A percentile compares a stretch with the other conserved stretches of the same genome.
Evolutionary conservation across 2,888 invertebrate species (phyloP).

Genomic region (Apotomis capreana): DNA sequence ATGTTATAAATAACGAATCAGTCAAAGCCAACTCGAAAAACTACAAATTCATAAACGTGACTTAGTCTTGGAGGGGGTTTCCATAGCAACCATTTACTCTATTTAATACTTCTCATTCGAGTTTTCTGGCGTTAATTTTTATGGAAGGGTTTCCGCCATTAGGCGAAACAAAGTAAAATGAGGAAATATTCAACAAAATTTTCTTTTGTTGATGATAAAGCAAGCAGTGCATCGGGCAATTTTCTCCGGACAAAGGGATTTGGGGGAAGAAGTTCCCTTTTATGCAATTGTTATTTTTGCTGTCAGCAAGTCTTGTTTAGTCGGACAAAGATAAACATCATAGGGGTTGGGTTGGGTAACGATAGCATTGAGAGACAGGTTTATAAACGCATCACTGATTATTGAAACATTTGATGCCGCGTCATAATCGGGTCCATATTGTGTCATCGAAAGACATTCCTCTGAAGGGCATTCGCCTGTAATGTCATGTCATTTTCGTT

Average conservation of each 20-base stretch:
- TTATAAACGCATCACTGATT: neutral
- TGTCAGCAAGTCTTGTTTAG: constrained; percentile 57
- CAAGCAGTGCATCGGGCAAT: constrained; percentile 64
- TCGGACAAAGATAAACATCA: constrained; percentile 27
- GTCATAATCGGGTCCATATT: too few relatives aligned
- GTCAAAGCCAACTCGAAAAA: constrained; percentile 13
- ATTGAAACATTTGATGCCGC: too few relatives aligned
- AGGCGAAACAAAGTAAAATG: constrained; percentile 56
- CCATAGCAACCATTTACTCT: constrained; percentile 56
- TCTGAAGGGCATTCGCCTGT: too few relatives aligned
- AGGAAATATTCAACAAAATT: constrained; percentile 54
- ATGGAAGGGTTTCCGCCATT: constrained; percentile 57
- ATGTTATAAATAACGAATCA: neutral
- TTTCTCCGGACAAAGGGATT: constrained; percentile 63
- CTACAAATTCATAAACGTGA: constrained; percentile 32
- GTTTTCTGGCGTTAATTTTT: constrained; percentile 53
- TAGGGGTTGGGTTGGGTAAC: constrained; percentile 13
- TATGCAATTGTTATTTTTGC: constrained; percentile 72
- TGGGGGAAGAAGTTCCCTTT: constrained; percentile 61
- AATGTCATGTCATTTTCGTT: too few relatives aligned
- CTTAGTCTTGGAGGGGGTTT: constrained; percentile 51
- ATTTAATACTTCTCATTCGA: constrained; percentile 49
- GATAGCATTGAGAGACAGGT: constrained; percentile 8
- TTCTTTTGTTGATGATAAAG: constrained; percentile 59
- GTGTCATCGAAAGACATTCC: too few relatives aligned